Conservation (phyloP, 2,797 vertebrate genomes). For the Antennarius maculatus region DNA sequence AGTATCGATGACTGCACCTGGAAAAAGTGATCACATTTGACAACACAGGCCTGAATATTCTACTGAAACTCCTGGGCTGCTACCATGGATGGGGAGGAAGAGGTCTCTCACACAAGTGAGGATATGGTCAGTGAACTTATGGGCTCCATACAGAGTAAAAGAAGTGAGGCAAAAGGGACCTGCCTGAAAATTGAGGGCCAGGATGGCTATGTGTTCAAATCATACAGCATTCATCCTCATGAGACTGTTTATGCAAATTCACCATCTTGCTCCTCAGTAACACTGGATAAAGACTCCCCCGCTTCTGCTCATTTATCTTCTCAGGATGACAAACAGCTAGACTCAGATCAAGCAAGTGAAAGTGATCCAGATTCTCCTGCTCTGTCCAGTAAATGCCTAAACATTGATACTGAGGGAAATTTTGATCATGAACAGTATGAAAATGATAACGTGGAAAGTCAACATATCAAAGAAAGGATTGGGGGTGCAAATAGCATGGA, state of each 20-base stretch:
- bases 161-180: constrained; percentile 80
- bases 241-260: constrained; percentile 62
- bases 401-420: constrained; percentile 64
- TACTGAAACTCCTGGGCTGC: constrained; percentile 68
- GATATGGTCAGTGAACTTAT: constrained; percentile 68
- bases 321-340: constrained; percentile 76
- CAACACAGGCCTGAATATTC: constrained; percentile 63
- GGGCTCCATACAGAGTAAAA: constrained; percentile 73
- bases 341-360: constrained; percentile 67
- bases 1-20: constrained; percentile 78
- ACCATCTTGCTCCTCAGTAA: constrained; percentile 69
- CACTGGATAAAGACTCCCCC: constrained; percentile 81
- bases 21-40: constrained; percentile 67
- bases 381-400: constrained; percentile 69
- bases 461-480: constrained; percentile 80
- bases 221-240: constrained; percentile 81
- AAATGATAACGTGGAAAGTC: constrained; percentile 66
- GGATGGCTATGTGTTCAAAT: constrained; percentile 85
- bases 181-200: constrained; percentile 85
- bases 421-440: constrained; percentile 58
- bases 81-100: constrained; percentile 83
- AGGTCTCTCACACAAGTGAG: constrained; percentile 71
- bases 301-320: constrained; percentile 81
- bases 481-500: constrained; percentile 81
- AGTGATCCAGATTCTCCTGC: constrained; percentile 65